A percentile compares a stretch with the other conserved stretches of the same genome.
Conservation (phyloP, 2,797 vertebrate genomes). For the Morus bassanus region DNA sequence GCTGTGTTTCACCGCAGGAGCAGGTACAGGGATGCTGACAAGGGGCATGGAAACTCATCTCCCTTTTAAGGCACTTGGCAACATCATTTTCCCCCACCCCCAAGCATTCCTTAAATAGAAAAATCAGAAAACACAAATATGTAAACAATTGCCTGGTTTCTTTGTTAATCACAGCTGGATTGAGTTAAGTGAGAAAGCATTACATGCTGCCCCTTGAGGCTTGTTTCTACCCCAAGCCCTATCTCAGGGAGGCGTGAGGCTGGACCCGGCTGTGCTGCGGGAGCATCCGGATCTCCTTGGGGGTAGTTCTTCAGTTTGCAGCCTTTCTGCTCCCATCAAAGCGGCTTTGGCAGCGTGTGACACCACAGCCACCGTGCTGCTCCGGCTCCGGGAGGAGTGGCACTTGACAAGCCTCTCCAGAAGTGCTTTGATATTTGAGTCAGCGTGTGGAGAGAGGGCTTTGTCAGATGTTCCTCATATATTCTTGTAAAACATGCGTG, state of each 20-base stretch:
- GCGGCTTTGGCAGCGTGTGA: not conserved
- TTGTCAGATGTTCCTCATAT: not conserved
- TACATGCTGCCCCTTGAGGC: not conserved
- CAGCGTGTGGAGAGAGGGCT: not conserved
- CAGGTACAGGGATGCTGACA: not conserved
- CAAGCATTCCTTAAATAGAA: not conserved
- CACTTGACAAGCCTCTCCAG: not conserved
- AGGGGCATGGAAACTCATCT: accelerated
- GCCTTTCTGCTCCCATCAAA: not conserved
- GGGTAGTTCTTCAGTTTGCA: not conserved
- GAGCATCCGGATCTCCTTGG: accelerated
- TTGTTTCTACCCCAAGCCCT: accelerated
- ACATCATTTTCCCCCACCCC: not conserved
- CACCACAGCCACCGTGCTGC: accelerated
- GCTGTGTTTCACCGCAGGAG: not conserved
- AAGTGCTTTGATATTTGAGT: not conserved
- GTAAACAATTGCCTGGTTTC: not conserved
- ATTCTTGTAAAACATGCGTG: not conserved
- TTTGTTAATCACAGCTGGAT: not conserved
- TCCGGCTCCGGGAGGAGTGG: not conserved
- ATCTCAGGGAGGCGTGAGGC: accelerated
- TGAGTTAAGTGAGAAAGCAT: not conserved
- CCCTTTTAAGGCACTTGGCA: not conserved
- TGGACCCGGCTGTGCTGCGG: accelerated
- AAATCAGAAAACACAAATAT: accelerated